phyloP scores from a whole-genome alignment of 1,140 invertebrate species.

The Drosophila ercepeae region DNA sequence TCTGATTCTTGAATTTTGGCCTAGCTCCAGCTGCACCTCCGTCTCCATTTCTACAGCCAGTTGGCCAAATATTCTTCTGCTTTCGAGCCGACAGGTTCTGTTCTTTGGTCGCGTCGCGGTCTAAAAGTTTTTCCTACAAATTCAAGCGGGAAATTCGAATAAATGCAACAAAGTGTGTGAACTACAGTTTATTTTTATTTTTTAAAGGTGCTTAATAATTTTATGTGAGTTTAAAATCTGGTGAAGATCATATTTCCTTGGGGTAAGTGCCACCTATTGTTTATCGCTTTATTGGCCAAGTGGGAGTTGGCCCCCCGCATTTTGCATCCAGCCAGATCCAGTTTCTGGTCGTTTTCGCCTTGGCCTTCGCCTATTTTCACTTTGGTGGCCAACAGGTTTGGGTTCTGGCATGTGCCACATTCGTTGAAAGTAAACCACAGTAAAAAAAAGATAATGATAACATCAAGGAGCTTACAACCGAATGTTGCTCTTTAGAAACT shows the following conservation, averaged over 20 bases:
- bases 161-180: background rate
- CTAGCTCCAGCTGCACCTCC: conserved; percentile 21
- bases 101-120: conserved; percentile 21
- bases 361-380: conserved; percentile 74
- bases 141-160: conserved; percentile 1
- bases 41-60: background rate
- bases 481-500: background rate
- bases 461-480: background rate
- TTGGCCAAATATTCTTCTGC: conserved; percentile 74
- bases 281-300: background rate
- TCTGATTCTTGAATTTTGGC: conserved; percentile 19
- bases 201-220: background rate
- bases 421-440: conserved; percentile 66
- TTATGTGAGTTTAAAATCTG: background rate
- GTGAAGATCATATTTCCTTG: background rate
- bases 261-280: background rate
- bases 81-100: conserved; percentile 70
- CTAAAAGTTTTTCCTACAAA: background rate
- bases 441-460: conserved; percentile 23
- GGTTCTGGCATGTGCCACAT: conserved; percentile 68
- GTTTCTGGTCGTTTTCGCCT: conserved; percentile 51
- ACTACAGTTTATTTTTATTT: too few species aligned
- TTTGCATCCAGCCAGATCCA: conserved; percentile 23
- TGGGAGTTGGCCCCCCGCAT: background rate
- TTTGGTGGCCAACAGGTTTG: conserved; percentile 45